Base-by-base conservation (phyloP, 2,888 invertebrate species). In the Clanis bilineata region DNA sequence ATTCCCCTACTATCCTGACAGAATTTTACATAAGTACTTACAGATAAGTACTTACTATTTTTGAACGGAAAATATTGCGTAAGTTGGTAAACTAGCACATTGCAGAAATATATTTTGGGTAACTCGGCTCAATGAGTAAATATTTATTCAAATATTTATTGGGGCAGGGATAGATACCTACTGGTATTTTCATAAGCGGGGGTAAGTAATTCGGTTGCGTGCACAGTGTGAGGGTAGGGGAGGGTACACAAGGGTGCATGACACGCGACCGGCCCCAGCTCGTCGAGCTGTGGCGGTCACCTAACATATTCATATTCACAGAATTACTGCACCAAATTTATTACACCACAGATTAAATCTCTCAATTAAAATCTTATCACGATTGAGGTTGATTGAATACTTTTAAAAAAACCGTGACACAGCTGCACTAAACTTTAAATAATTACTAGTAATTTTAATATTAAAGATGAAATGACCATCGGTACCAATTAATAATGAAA, bases 241-340 rank as follows among this genome's bases (percentile, higher is more conserved):
- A 76, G 77, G 71, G 76, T 68, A 69, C 70, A 72, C 70, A 71
- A 70, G 79, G 80, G 79, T 70, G 77, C 65, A 68, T 73, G 82
- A 80, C 86, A 86, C 85, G 86, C 88, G 74, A 85, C 70, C 77
- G 71, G 51, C 64, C 68, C 62, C 36, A 12, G 3, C 9, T 1
- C 32, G 32, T 7, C 32, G 32, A 1, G 32, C 70, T 67, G 62
- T 58, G 58, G 59, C 65, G 62, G 59, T 32, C 18, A 32, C 32
- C 28, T 62, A 68, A 66, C 66, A 68, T 72, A 69, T 68, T 69
- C 64, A 70, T 68, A 51, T 39, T 39, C 58, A 47, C 18, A 38
- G 15, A 58, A 58, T 51, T 51, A 58, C 25, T 12, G 1, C 23
- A 28, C 2, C n/a, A 28, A 23, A 57, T 57, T 43, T 57, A 21